Base-by-base conservation (phyloP, 2,888 invertebrate species). In the Bellardia pandia region DNA sequence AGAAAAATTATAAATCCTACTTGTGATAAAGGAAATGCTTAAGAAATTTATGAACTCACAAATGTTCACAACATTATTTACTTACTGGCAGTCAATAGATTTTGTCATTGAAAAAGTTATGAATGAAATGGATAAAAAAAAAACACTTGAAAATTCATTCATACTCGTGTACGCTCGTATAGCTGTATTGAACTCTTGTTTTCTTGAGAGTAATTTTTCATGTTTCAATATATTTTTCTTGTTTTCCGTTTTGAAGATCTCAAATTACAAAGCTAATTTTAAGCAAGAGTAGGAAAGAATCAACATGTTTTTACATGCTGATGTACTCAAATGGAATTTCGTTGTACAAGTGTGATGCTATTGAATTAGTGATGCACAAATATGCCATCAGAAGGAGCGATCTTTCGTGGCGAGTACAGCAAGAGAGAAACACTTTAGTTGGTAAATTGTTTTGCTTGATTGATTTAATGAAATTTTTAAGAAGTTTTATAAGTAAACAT, bases 181-280 rank as follows among this genome's bases (percentile, higher is more conserved):
- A 40, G 40, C 30, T 75, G 53, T 30, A 72, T 30, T 76, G 58
- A 69, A 45, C 51, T 71, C n/a, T 23, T 62, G 74, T 71, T 69
- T 48, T 66, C 64, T 58, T 14, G 48, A 77, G 62, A 85, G 87
- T 80, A 60, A 86, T 79, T 85, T 87, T 87, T 87, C 81, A 75
- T 85, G 62, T 80, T 53, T 71, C 76, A 79, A 66, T 66, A 78
- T 37, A 53, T 60, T 60, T 62, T 51, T 33, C 7, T 68, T 53
- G 30, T 56, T 48, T 68, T 37, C 7, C 9, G 42, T 58, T 30
- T 58, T 42, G 16, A 75, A 77, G 56, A 48, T 88, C 88, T 89
- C 88, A 79, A 42, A 88, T 89, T 89, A 88, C 88, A 86, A 64
- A 86, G 88, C 88, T 88, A 89, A 89, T 89, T 89, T 86, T 85